phyloP scores from a whole-genome alignment of 2,797 vertebrate species.

The Halcyon smyrnensis region DNA sequence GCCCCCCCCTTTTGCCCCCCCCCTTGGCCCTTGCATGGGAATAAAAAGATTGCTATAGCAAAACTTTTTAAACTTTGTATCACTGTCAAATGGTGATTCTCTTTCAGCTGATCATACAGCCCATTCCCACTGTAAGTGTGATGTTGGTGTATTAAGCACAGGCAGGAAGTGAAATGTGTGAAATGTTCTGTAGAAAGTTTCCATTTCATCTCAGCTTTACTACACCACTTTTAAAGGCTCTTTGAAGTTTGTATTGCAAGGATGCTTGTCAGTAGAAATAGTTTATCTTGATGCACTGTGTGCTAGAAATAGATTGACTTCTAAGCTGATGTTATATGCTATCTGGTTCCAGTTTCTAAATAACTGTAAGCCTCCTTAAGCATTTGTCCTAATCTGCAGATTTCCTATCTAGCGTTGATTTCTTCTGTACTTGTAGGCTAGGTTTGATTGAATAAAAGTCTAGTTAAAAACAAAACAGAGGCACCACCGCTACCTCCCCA shows the following conservation, averaged over 20 bases:
- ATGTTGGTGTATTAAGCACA: background rate
- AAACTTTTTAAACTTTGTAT: background rate
- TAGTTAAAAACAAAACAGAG: background rate
- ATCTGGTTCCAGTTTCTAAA: conserved; percentile 33
- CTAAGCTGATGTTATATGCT: conserved; percentile 27
- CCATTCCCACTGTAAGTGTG: background rate
- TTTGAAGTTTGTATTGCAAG: background rate
- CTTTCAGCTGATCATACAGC: background rate
- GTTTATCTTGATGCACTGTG: background rate
- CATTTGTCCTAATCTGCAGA: conserved; percentile 22
- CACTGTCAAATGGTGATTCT: background rate
- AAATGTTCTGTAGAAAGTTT: background rate
- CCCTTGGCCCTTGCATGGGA: background rate
- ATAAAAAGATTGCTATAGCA: background rate
- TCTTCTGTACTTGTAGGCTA: background rate
- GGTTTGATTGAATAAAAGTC: background rate
- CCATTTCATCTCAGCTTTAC: background rate
- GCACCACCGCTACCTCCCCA: rapidly evolving
- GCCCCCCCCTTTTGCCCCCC: too few species aligned
- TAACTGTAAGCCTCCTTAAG: conserved; percentile 45
- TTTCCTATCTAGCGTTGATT: background rate
- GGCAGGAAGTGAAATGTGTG: background rate
- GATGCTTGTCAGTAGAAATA: background rate
- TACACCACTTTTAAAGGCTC: background rate
- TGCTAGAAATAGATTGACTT: conserved; percentile 46